A percentile compares a stretch with the other conserved stretches of the same genome.
Conservation (phyloP, 2,888 invertebrate species). For the Ectemnius continuus region DNA sequence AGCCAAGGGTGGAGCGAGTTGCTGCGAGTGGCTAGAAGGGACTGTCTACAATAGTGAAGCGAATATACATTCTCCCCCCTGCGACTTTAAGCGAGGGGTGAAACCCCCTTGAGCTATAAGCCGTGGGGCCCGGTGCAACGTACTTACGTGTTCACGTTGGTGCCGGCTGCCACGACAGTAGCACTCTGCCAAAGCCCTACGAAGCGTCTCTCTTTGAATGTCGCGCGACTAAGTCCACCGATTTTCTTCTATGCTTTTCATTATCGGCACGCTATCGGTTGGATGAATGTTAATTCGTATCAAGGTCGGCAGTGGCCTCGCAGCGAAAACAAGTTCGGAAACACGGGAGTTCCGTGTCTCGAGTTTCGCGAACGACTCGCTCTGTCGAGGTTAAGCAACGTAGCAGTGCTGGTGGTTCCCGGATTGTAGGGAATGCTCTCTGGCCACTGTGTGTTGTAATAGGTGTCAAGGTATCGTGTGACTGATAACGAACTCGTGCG, state of each 20-base stretch:
- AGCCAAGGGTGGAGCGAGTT: conserved; percentile 51
- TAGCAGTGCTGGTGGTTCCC: too few species aligned
- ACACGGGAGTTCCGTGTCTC: too few species aligned
- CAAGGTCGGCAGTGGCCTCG: too few species aligned
- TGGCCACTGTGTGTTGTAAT: too few species aligned
- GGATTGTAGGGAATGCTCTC: too few species aligned
- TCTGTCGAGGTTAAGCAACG: too few species aligned
- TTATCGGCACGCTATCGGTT: neutral
- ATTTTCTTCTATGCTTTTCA: neutral
- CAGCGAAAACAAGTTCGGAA: too few species aligned
- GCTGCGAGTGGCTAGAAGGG: conserved; percentile 17
- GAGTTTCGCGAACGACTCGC: too few species aligned
- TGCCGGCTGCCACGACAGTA: conserved; percentile 59
- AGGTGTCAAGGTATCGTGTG: too few species aligned
- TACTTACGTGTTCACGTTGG: conserved; percentile 58
- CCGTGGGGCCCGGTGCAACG: conserved; percentile 33
- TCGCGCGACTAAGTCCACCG: neutral
- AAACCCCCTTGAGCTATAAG: conserved; percentile 33
- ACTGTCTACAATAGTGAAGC: conserved; percentile 59
- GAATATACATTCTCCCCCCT: conserved; percentile 52
- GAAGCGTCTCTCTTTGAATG: conserved; percentile 2
- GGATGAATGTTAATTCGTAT: neutral
- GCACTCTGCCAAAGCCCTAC: conserved; percentile 33
- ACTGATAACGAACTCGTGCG: too few species aligned
- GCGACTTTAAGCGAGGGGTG: conserved; percentile 52